Evolutionary conservation across 2,888 invertebrate species (phyloP).

Genomic region (Archips xylosteana): DNA sequence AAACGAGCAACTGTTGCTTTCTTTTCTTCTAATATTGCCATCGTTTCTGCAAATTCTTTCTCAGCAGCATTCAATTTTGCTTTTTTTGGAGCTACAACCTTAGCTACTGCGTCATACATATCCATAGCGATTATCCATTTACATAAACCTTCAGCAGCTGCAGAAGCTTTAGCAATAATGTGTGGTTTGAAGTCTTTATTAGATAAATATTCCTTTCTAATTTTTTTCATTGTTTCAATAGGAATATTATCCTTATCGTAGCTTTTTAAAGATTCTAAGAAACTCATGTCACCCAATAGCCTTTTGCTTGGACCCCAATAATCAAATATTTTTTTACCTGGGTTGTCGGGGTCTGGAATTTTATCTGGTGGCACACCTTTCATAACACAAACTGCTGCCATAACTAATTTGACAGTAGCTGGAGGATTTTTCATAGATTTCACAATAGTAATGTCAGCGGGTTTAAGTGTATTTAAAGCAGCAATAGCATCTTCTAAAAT

Average conservation of each 20-base stretch:
- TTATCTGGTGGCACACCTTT: conserved; percentile 92
- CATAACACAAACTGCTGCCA: conserved; percentile 97
- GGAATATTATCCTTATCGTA: conserved; percentile 95
- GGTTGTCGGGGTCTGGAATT: conserved; percentile 89
- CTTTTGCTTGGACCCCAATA: conserved; percentile 95
- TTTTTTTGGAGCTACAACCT: conserved; percentile 94
- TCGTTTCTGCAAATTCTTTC: conserved; percentile 91
- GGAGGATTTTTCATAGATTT: conserved; percentile 97
- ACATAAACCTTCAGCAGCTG: conserved; percentile 97
- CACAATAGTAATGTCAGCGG: conserved; percentile 93
- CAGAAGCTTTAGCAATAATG: conserved; percentile 94
- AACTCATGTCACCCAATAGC: conserved; percentile 92
- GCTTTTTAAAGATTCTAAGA: conserved; percentile 90
- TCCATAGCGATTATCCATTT: conserved; percentile 97
- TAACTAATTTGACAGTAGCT: conserved; percentile 91
- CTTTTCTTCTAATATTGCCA: conserved; percentile 94
- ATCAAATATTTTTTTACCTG: conserved; percentile 89
- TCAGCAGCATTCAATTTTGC: conserved; percentile 93
- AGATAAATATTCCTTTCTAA: conserved; percentile 90
- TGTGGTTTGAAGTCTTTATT: conserved; percentile 92
- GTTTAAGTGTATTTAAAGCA: conserved; percentile 94
- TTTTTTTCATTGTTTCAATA: conserved; percentile 89
- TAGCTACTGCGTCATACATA: conserved; percentile 93
- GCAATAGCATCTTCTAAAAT: conserved; percentile 91
- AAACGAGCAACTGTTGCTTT: conserved; percentile 91